Conservation (phyloP, 2,888 invertebrate genomes). For the Mellilla xanthometata region DNA sequence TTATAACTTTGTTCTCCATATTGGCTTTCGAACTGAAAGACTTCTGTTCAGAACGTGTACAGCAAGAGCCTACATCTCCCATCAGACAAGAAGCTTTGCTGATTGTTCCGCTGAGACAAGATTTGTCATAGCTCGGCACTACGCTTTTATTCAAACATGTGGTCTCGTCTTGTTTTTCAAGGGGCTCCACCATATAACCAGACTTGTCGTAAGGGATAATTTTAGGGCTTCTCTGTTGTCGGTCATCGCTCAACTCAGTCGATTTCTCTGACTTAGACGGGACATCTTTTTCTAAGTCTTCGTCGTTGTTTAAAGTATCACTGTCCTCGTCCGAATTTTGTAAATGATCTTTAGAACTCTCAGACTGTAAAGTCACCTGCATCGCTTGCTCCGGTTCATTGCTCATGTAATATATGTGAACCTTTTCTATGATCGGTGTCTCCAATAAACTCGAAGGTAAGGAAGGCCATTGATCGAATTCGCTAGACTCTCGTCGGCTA, state of each 20-base stretch:
- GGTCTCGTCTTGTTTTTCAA: conserved; percentile 65
- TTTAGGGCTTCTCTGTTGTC: conserved; percentile 58
- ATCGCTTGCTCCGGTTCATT: conserved; percentile 90
- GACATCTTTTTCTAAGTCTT: conserved; percentile 81
- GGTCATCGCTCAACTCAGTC: conserved; percentile 55
- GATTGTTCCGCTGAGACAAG: conserved; percentile 73
- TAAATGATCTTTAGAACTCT: conserved; percentile 85
- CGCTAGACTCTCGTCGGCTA: conserved; percentile 80
- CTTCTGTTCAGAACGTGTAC: conserved; percentile 67
- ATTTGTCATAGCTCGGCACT: conserved; percentile 73
- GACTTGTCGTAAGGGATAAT: conserved; percentile 76
- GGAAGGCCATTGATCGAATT: conserved; percentile 92
- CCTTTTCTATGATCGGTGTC: conserved; percentile 88
- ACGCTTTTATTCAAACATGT: conserved; percentile 65
- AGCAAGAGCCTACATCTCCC: conserved; percentile 72
- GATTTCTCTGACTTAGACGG: conserved; percentile 70
- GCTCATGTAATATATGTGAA: conserved; percentile 90
- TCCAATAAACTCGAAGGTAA: conserved; percentile 89
- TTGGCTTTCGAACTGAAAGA: conserved; percentile 60
- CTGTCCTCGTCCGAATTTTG: conserved; percentile 87
- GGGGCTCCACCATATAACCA: conserved; percentile 76
- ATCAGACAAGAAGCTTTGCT: conserved; percentile 74
- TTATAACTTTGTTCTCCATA: conserved; percentile 80
- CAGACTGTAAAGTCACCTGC: conserved; percentile 86
- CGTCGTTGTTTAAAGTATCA: conserved; percentile 86